Percentiles rank a stretch among this genome's conserved stretches.
phyloP scores from a whole-genome alignment of 2,113 vertebrate genomes.

The Dolichallabes microphthalmus region DNA sequence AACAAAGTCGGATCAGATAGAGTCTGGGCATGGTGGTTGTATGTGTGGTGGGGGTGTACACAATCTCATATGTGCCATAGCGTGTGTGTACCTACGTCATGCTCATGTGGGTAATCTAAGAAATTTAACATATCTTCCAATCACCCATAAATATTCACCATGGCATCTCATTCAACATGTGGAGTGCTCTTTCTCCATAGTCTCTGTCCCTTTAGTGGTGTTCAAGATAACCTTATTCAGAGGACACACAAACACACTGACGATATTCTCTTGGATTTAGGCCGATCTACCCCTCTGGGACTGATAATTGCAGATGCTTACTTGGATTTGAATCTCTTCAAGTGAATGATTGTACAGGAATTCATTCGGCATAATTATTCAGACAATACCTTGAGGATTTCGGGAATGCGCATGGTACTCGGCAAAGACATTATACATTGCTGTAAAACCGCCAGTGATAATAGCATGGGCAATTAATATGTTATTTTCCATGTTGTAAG shows the following conservation, averaged over 20 bases:
- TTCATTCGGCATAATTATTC: constrained; percentile 17
- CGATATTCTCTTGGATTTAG: constrained; percentile 13
- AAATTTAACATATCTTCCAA: constrained; percentile 51
- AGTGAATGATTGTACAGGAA: constrained; percentile 12
- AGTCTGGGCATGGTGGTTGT: constrained; percentile 16
- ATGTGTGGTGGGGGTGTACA: constrained; percentile 21
- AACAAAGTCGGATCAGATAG: constrained; percentile 14
- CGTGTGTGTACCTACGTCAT: constrained; percentile 35
- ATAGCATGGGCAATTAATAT: constrained; percentile 44
- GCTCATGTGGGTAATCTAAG: constrained; percentile 52
- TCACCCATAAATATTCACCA: constrained; percentile 42
- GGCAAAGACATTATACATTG: constrained; percentile 12
- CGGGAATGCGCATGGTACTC: constrained; percentile 10
- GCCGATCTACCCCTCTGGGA: constrained; percentile 18
- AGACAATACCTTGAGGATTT: constrained; percentile 17
- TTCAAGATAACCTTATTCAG: constrained; percentile 39
- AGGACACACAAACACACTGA: constrained; percentile 19
- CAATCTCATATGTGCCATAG: constrained; percentile 12
- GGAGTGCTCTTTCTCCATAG: constrained; percentile 35
- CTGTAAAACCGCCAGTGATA: constrained; percentile 34
- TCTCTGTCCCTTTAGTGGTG: constrained; percentile 34
- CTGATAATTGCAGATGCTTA: constrained; percentile 24
- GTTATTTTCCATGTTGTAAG: constrained; percentile 45
- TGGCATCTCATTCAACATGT: constrained; percentile 19
- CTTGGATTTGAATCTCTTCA: constrained; percentile 32